Evolutionary conservation across 37 sponge, comb jelly and placozoan genomes (phyloP), one percentile per base, ranked within the genome.

Genomic region (Beroe ovata): DNA sequence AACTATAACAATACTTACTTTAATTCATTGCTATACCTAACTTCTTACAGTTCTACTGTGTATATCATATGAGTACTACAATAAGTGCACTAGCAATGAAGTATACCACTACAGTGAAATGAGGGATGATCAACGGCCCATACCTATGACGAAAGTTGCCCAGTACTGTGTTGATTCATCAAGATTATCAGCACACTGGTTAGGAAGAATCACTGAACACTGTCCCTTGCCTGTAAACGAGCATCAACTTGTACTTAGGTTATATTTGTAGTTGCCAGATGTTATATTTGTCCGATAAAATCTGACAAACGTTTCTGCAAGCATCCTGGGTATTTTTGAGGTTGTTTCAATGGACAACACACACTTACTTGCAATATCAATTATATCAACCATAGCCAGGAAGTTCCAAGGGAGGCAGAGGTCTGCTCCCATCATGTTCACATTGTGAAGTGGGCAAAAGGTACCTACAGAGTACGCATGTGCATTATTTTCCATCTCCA

Each of bases 361-460:
- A n/a, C n/a, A n/a, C 84, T 41, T 6, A 77, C 84, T 42, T 4
- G 84, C 33, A 42, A 23, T 23, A 40, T 77, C 84, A 22, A 77
- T 77, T 42, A 77, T 38, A 35, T 77, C 84, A 0, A 35, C 41
- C 16, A 77, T 77, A 20, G 84, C 84, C 20, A 77, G 84, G 84
- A 77, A 77, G 84, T 77, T 77, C 84, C 84, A 77, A 35, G 84
- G 84, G n/a, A 77, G 84, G 54, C 84, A 77, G n/a, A 77, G 20
- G 23, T 77, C 8, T 8, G 2, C 25, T 4, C 84, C 84, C 47
- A 39, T 6, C 25, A 26, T 42, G 41, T 4, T 28, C 1, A 35
- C 33, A 42, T 23, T 42, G 54, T 77, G 41, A 4, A 77, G 84
- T 6, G 22, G n/a, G 28, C 84, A 77, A 8, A 25, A 1, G 14